phyloP scores from a whole-genome alignment of 2,888 invertebrate genomes.

The Drosophila sordidula region DNA sequence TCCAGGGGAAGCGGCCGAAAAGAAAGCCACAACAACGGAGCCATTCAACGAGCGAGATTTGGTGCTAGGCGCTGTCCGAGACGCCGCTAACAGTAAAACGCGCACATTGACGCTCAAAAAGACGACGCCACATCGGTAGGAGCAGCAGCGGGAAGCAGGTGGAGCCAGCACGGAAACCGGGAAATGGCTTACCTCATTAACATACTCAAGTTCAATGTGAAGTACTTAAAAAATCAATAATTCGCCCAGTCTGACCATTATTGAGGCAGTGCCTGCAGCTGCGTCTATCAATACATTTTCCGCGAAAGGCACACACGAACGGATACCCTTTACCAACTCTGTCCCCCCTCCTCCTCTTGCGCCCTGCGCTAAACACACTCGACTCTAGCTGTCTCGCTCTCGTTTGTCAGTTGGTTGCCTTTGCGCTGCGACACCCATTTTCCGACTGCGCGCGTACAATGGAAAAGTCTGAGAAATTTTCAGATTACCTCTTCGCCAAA shows the following conservation, averaged over 20 bases:
- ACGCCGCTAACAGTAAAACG: conserved; percentile 77
- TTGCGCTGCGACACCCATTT: conserved; percentile 30
- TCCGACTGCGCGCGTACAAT: conserved; percentile 82
- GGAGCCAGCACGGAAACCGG: not conserved
- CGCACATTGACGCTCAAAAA: conserved; percentile 79
- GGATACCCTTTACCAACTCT: too few species aligned
- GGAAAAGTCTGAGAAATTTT: conserved; percentile 89
- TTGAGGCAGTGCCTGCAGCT: not conserved
- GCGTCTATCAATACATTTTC: not conserved
- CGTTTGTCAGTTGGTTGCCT: conserved; percentile 19
- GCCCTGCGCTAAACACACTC: not conserved
- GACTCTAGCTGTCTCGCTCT: conserved; percentile 33
- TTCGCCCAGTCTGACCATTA: conserved; percentile 22
- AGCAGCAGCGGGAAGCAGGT: conserved; percentile 3
- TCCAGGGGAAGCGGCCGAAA: conserved; percentile 57
- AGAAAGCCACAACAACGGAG: conserved; percentile 85
- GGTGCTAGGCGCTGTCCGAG: conserved; percentile 81
- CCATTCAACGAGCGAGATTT: conserved; percentile 79
- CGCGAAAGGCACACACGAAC: too few species aligned
- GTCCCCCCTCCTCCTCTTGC: not conserved
- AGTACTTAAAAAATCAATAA: conserved; percentile 84
- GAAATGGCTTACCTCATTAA: conserved; percentile 84
- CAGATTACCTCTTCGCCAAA: conserved; percentile 93
- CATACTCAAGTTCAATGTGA: conserved; percentile 84
- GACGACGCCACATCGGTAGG: conserved; percentile 85